Percentiles rank a stretch among this genome's conserved stretches.
Evolutionary conservation across 2,113 vertebrate genomes (phyloP).

Genomic region (Agapornis roseicollis): DNA sequence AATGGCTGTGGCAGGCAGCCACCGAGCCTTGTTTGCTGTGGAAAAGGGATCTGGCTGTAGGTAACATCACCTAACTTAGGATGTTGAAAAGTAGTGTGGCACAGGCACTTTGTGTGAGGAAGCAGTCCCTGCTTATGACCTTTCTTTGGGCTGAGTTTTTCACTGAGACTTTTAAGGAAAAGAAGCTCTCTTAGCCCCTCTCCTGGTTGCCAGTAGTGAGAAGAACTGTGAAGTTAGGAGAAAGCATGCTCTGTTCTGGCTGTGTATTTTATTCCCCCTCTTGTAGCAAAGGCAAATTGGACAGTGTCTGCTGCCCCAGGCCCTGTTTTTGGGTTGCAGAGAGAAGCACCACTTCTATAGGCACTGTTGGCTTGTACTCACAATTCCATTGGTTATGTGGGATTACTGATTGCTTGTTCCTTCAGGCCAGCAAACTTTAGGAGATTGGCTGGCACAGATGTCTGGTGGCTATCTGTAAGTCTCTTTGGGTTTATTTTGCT

Average conservation of each 20-base stretch:
- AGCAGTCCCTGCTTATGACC: background rate
- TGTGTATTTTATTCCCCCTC: background rate
- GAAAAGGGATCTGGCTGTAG: background rate
- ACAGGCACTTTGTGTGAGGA: background rate
- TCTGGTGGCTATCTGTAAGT: background rate
- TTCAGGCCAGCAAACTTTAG: background rate
- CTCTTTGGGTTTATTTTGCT: background rate
- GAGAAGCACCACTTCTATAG: background rate
- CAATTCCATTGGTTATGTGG: background rate
- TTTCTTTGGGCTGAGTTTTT: background rate
- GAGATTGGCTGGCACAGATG: background rate
- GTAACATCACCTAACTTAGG: background rate
- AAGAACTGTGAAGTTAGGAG: background rate
- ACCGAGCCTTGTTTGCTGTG: background rate
- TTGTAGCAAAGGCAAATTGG: background rate
- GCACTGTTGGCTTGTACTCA: background rate
- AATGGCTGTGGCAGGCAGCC: background rate
- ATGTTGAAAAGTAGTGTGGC: background rate
- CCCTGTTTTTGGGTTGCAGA: background rate
- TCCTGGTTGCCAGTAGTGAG: background rate
- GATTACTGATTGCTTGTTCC: background rate
- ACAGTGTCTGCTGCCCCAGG: background rate
- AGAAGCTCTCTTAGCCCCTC: background rate
- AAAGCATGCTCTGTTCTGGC: background rate
- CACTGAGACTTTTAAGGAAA: background rate